Conservation (phyloP, 2,113 vertebrate species). For the Excalfactoria chinensis region DNA sequence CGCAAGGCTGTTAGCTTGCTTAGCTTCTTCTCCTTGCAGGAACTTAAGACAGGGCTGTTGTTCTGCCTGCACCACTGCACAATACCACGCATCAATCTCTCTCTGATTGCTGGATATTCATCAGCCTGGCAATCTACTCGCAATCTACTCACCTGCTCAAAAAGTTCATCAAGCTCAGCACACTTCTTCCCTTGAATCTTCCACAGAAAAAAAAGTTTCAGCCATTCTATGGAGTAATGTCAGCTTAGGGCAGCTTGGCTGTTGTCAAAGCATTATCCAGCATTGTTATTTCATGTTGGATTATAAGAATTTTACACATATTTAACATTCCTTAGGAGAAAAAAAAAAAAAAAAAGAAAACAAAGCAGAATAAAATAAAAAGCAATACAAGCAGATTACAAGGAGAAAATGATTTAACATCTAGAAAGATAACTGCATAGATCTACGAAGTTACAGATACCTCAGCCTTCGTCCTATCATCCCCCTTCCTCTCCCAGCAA, state of each 20-base stretch:
- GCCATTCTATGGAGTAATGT: neutral
- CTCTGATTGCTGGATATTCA: too few species aligned
- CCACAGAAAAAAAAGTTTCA: neutral
- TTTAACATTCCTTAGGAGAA: neutral
- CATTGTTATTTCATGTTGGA: neutral
- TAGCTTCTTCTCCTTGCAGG: too few species aligned
- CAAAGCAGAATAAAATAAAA: neutral
- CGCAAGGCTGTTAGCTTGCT: too few species aligned
- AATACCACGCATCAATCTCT: too few species aligned
- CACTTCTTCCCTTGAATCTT: neutral
- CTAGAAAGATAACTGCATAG: neutral
- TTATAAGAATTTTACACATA: neutral
- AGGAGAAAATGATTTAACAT: neutral
- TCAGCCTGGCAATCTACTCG: too few species aligned
- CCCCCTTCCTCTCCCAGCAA: neutral
- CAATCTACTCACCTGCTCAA: too few species aligned
- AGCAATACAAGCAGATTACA: neutral
- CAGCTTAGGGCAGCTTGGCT: slow-evolving; percentile 6
- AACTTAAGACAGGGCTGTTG: too few species aligned
- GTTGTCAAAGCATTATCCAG: slow-evolving; percentile 1
- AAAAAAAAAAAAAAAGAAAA: neutral
- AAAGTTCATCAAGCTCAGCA: too few species aligned
- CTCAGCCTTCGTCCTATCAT: neutral
- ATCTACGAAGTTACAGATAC: slow-evolving; percentile 1
- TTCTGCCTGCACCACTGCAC: too few species aligned